Evolutionary conservation across 2,113 vertebrate genomes (phyloP), one percentile per base, ranked within the genome.

Genomic region (Daubentonia madagascariensis): DNA sequence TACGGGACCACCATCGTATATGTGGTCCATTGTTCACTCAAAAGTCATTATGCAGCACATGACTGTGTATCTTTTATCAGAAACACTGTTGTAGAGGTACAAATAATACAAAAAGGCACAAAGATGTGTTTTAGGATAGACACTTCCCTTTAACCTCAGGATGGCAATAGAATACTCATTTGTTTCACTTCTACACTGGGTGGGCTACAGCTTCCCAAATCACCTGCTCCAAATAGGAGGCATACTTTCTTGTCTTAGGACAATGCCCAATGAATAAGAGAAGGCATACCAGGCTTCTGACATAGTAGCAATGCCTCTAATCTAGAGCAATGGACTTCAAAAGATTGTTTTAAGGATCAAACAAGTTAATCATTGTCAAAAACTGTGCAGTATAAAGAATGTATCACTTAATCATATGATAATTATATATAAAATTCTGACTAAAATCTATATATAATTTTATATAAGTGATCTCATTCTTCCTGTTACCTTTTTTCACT

Each of bases 91-190:
- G 32, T 8, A 96, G 18, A 92, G 18, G n/a, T 6, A 89, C 3
- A 23, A 96, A 72, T 78, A 87, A 76, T 54, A 92, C 32, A 61
- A 94, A 93, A 50, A 76, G 23, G 40, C 18, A 84, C 8, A 87
- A 81, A 94, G 79, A 70, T 43, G 43, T 68, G 12, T 88, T 97
- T 97, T 85, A 95, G 25, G 43, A 54, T 57, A 84, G 35, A 11
- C 8, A 91, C 94, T 95, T 90, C 70, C 54, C 85, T 50, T 85
- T 95, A 35, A 65, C 20, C 48, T 30, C 48, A 67, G 14, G 23
- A 73, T 10, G 28, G 25, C 35, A 32, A 80, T 12, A 92, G 22
- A 95, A 87, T 32, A 87, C 2, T 65, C 70, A 8, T 83, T 72
- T 75, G 18, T 89, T 92, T 92, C 32, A 87, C 8, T 28, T 83